A percentile compares a stretch with the other conserved stretches of the same genome.
Conservation (phyloP, 1,140 invertebrate species). For the Aplysia californica region DNA sequence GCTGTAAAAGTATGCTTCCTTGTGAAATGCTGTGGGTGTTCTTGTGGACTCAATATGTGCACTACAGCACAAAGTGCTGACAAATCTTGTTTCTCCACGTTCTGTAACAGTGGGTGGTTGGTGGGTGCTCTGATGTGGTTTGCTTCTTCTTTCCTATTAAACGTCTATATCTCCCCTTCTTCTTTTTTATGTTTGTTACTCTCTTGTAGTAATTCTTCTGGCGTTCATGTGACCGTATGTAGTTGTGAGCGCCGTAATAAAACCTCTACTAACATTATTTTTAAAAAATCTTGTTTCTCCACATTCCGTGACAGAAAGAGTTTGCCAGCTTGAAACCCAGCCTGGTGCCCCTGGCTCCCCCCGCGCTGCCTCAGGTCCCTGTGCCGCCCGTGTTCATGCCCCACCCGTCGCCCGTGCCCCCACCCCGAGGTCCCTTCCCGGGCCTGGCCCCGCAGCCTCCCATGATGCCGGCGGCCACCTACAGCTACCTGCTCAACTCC, state of each 20-base stretch:
- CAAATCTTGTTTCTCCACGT: not conserved
- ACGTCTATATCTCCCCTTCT: too few relatives aligned
- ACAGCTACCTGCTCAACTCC: slow-evolving; percentile 39
- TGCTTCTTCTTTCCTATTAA: too few relatives aligned
- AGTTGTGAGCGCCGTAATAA: too few relatives aligned
- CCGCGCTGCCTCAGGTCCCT: slow-evolving; percentile 1
- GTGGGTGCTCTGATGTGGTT: too few relatives aligned
- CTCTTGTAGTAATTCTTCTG: too few relatives aligned
- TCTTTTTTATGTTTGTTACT: too few relatives aligned
- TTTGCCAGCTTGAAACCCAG: slow-evolving; percentile 2
- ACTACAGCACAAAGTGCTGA: not conserved
- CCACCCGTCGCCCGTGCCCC: not conserved
- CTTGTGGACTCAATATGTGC: too few relatives aligned
- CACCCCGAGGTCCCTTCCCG: slow-evolving; percentile 8
- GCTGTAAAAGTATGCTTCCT: too few relatives aligned
- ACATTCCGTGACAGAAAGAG: too few relatives aligned
- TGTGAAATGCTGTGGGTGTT: too few relatives aligned
- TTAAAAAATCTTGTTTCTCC: not conserved
- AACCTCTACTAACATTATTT: not conserved
- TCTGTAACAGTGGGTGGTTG: too few relatives aligned
- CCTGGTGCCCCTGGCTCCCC: not conserved
- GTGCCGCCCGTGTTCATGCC: slow-evolving; percentile 8
- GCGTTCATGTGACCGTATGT: too few relatives aligned
- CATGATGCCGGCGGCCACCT: not conserved
- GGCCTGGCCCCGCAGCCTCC: not conserved